Evolutionary conservation across 2,797 vertebrate genomes (phyloP), one percentile per base, ranked within the genome.

Genomic region (Amblyopsis hoosieri): DNA sequence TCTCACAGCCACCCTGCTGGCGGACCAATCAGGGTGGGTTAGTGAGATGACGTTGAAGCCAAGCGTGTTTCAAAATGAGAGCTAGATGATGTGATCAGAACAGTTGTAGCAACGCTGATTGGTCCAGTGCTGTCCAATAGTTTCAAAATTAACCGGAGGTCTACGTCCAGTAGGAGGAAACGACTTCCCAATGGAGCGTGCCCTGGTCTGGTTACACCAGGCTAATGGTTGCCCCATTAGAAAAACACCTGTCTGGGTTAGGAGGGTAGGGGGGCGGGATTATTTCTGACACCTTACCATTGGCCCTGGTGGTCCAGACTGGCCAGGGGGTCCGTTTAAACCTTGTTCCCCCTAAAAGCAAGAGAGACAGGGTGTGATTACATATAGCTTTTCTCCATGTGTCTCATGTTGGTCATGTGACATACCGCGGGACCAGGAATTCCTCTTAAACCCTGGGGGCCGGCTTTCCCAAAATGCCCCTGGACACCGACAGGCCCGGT

Each of bases 351-450:
- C 98, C 98, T 99, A 73, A 87, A 48, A 88, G 45, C 0, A 9
- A 71, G 1, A 72, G 9, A 72, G 14, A 62, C 1, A 78, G 8
- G 71, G 2, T 55, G 1, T 69, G 57, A 48, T 50, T 6, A 14
- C n/a, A 19, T 7, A 51, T 3, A 3, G 23, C 29, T 42, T 48
- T 49, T 13, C 53, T 45, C 12, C 2, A 29, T 47, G 29, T 11
- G 29, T 42, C 60, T 15, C 13, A 3, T 15, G 9, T 2, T 12
- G 31, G 10, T 65, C 42, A 47, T 49, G 13, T 55, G 72, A 91
- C 96, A 94, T 82, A 99, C 98, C 1, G 94, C 94, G 60, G 97
- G 94, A 11, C 97, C 98, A 0, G 96, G 97, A 68, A 99, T 99
- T 62, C 98, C 97, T 68, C 95, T 93, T 1, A 97, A 91, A 50